Conservation (phyloP, 1,140 invertebrate species). For the Monochamus saltuarius region DNA sequence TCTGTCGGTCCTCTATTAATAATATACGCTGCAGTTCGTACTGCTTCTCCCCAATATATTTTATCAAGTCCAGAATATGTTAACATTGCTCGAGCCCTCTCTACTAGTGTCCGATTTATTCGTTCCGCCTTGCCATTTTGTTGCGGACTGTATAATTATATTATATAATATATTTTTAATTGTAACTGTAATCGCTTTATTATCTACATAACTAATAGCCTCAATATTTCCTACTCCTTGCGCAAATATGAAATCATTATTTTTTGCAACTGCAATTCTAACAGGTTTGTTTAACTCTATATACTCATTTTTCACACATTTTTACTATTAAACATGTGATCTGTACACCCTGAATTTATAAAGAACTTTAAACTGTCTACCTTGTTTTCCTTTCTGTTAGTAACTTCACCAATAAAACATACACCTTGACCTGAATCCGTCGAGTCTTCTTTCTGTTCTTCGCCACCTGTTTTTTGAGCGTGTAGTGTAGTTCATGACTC, state of each 20-base stretch:
- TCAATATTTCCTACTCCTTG: constrained; percentile 30
- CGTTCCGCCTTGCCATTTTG: constrained; percentile 10
- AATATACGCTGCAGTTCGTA: constrained; percentile 28
- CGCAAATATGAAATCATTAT: constrained; percentile 9
- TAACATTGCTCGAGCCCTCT: constrained; percentile 35
- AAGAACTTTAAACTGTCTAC: constrained; percentile 5
- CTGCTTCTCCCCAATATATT: constrained; percentile 47
- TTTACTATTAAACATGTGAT: constrained; percentile 17
- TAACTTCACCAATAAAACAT: constrained; percentile 1
- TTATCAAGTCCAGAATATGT: constrained; percentile 39
- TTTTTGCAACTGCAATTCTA: constrained; percentile 21
- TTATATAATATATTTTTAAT: too few species aligned
- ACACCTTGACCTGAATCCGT: not conserved
- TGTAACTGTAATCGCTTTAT: not conserved
- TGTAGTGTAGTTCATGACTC: too few species aligned
- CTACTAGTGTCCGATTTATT: too few species aligned
- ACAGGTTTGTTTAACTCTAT: constrained; percentile 13
- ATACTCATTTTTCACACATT: not conserved
- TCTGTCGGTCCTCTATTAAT: constrained; percentile 11
- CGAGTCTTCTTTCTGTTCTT: not conserved
- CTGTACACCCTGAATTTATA: constrained; percentile 13
- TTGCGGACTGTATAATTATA: constrained; percentile 1
- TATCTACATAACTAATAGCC: constrained; percentile 19
- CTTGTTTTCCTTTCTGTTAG: not conserved
- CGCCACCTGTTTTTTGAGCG: not conserved